Base-by-base conservation (phyloP, 2,113 vertebrate species). In the Heliornis fulica region DNA sequence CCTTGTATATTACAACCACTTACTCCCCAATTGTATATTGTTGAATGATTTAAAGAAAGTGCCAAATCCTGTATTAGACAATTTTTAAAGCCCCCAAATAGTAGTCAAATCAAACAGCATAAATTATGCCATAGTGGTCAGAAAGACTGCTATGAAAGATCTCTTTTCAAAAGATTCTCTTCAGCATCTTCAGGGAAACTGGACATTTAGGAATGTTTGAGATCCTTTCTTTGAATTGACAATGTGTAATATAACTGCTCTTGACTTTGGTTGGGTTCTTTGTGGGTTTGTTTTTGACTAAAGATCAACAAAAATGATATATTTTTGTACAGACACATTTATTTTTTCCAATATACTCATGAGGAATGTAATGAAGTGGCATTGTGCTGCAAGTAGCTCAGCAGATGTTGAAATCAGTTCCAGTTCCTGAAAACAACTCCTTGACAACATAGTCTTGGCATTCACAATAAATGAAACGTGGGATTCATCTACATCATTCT, bases 351-450 rank as follows among this genome's bases (percentile, higher is more conserved):
- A 75, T 78, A 89, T 66, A 93, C 43, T 45, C 92, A 96, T 72
- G 91, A 96, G 98, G 98, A 98, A 98, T 98, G 98, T 98, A 96
- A 96, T 89, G 96, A 97, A 97, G 97, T 93, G 94, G 95, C 15
- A 50, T 92, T 96, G 96, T 88, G 61, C 92, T 95, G 93, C 93
- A 78, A 92, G 83, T 96, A 95, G 93, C 85, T 97, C 93, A 96
- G 94, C 83, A 96, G 93, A 94, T 97, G 94, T 96, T 94, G 83
- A 96, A 96, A 94, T 93, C 87, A 93, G 92, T 97, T 97, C 97
- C 95, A 96, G 96, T 97, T 96, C 94, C 96, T 89, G 93, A 97
- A 97, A 96, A 95, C 74, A 89, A 93, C 92, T 95, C 93, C 92
- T 95, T 83, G 79, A 94, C 89, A 82, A 96, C 87, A 77, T 79